Percentiles rank a stretch among this genome's conserved stretches.
phyloP scores from a whole-genome alignment of 2,113 vertebrate genomes.

The Hydrolagus affinis region DNA sequence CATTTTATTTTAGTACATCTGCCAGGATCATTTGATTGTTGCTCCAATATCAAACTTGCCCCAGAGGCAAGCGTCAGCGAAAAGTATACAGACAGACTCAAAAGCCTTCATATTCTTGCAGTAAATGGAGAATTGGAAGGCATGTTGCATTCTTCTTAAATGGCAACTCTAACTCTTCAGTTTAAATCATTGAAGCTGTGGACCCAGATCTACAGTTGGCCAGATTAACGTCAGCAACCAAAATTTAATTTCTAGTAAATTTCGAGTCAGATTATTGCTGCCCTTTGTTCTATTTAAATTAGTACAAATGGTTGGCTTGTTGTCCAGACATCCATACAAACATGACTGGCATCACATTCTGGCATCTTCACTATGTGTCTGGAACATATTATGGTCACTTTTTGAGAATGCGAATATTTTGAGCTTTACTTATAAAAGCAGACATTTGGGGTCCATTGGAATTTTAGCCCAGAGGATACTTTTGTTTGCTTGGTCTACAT shows the following conservation, averaged over 20 bases:
- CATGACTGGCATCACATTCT: constrained; percentile 21
- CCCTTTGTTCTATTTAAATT: not conserved
- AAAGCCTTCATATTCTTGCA: not conserved
- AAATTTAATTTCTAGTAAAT: constrained; percentile 14
- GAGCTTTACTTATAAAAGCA: not conserved
- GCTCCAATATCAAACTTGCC: not conserved
- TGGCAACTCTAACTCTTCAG: not conserved
- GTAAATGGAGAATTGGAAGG: not conserved
- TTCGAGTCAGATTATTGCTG: not conserved
- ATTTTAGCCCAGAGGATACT: constrained; percentile 16
- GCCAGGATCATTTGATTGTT: too few species aligned
- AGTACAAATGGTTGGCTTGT: not conserved
- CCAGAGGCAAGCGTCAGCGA: not conserved
- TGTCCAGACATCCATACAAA: not conserved
- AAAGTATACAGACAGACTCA: not conserved
- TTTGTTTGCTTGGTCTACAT: not conserved
- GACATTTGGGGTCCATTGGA: constrained; percentile 21
- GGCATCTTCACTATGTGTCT: constrained; percentile 4
- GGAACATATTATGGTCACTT: constrained; percentile 1
- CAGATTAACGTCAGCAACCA: not conserved
- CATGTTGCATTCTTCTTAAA: not conserved
- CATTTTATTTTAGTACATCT: too few species aligned
- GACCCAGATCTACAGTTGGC: not conserved
- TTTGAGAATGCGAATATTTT: constrained; percentile 12
- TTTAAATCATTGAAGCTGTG: not conserved